A percentile compares a stretch with the other conserved stretches of the same genome.
Evolutionary conservation across 1,140 invertebrate genomes (phyloP).

Genomic region (Drosophila ogumai): DNA sequence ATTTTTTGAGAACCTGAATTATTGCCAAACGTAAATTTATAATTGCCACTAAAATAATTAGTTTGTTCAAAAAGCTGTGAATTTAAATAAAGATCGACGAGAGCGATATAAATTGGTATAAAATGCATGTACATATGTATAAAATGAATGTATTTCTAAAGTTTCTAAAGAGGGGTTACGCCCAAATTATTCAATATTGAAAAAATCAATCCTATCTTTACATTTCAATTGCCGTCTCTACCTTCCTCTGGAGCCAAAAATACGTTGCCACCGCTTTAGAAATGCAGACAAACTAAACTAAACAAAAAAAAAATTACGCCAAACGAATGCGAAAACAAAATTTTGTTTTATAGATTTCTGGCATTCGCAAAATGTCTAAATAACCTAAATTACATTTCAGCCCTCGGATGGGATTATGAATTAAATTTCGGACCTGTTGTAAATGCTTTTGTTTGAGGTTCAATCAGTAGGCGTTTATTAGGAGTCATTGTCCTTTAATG

Average conservation of each 20-base stretch:
- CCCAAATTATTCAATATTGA: background rate
- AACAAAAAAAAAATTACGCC: background rate
- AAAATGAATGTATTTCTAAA: no score
- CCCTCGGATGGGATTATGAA: background rate
- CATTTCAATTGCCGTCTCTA: slow-evolving; percentile 1
- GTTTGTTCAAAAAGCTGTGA: background rate
- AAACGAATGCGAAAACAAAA: slow-evolving; percentile 16
- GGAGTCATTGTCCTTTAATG: slow-evolving; percentile 8
- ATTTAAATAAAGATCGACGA: background rate
- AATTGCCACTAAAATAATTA: background rate
- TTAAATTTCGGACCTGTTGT: background rate
- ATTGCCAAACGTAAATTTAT: background rate
- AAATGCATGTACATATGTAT: no score
- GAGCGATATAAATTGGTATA: background rate
- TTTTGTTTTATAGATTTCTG: background rate
- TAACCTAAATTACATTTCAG: slow-evolving; percentile 23
- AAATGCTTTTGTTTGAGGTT: background rate
- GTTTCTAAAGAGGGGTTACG: no score
- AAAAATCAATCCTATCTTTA: slow-evolving; percentile 1
- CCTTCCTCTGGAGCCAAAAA: background rate
- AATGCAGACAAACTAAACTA: slow-evolving; percentile 5
- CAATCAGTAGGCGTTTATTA: background rate
- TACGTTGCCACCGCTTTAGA: background rate
- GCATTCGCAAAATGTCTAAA: slow-evolving; percentile 3
- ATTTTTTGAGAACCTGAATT: background rate